Evolutionary conservation across 2,797 vertebrate species (phyloP), one percentile per base, ranked within the genome.

Genomic region (Chaetophractus vellerosus): DNA sequence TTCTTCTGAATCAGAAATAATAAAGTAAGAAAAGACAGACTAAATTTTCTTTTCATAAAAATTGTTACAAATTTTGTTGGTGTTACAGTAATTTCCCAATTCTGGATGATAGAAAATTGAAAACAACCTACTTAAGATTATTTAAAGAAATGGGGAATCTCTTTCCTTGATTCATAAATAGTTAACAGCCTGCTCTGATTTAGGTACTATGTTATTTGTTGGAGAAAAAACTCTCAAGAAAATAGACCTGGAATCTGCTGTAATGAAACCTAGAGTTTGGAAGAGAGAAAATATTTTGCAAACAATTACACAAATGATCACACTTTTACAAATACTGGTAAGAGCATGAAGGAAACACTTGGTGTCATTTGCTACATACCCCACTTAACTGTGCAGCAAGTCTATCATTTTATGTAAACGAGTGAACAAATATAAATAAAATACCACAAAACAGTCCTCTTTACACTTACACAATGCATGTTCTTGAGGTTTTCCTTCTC

Each of bases 351-450:
- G 36, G 55, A 50, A 19, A 21, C 23, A 0, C 14, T 68, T 33
- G 12, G 28, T 4, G 9, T 19, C 21, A 12, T 74, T 66, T 57
- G 38, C 45, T 10, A 21, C 80, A 2, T 7, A 41, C 23, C 31
- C 18, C 59, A 26, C 38, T 28, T 15, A 66, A 75, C 10, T 3
- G 15, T 38, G 76, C 1, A 48, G 14, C 1, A 1, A 26, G 50
- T 50, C 83, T 12, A 3, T 5, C 1, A 0, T 71, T 69, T 64
- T 6, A 38, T 0, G 4, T 31, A 12, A 24, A 21, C 0, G 8
- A 18, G 33, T 8, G 6, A 33, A 50, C n/a, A 38, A 57, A 18
- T 38, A 4, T 26, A 11, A 36, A 8, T 45, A 19, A 86, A 66
- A 61, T 33, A 45, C 57, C 48, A n/a, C 45, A 36, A 2, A 57